Base-by-base conservation (phyloP, 2,888 invertebrate species). In the Caenorhabditis angaria region DNA sequence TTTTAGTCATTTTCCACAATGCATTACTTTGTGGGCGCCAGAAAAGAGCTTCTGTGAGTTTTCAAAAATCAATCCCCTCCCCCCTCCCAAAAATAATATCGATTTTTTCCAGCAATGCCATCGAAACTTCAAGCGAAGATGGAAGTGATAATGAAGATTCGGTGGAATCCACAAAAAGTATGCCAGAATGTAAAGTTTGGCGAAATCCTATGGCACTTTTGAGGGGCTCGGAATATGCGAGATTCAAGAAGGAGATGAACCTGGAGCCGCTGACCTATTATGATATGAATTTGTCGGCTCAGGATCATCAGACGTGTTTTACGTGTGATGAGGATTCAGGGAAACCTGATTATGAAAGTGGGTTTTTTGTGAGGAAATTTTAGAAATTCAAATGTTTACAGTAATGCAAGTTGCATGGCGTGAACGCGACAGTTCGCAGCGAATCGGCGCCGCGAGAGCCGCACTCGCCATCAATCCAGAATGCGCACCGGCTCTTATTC, bases 271-370 rank as follows among this genome's bases (percentile, higher is more conserved):
- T 97, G 53, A 97, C 97, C 0, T 97, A 95, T 89, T 96, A 97
- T 89, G 97, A 99, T 88, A 97, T 97, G 97, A 99, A 97, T 89
- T 90, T 97, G 54, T 95, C 96, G 0, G 97, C 97, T 24, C 97
- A 97, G 90, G 97, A 97, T 89, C 97, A 99, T 89, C 97, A 97
- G 88, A 94, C 94, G 4, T 94, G 94, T 89, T 95, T 95, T 88
- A 94, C 94, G 0, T 94, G 94, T 88, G 94, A 95, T 88, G 92
- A 92, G 57, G 94, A 95, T 88, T 91, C 91, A 1, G 93, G 93
- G 35, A 93, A 93, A 88, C 92, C 93, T 3, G 94, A 95, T 88
- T 94, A 94, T 89, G 94, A 95, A 89, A 92, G 91, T 91, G 87
- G 61, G 76, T 66, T 18, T 35, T 22, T 20, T 6, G 10, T 2